Percentiles rank a stretch among this genome's conserved stretches.
These are phyloP conservation scores for Mionectes macconnelli DNA, from an alignment of 2,113 vertebrate genomes.

Conservation along the genomic window DNA sequence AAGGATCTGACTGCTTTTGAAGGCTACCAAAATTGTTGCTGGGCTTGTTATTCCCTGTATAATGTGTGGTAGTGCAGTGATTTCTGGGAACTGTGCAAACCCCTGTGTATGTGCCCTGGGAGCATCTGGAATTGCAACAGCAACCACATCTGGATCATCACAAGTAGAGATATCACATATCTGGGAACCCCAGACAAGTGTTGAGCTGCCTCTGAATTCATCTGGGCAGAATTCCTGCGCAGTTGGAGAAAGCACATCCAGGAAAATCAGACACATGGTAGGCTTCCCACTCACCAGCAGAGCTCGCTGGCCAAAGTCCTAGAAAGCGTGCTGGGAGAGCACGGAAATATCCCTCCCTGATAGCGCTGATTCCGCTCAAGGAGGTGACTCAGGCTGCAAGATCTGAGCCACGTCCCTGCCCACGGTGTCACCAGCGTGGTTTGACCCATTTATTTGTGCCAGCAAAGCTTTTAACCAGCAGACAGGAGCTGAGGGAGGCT, in stretches of 20 bases:
- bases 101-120: not conserved
- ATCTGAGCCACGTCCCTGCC: conserved; percentile 26
- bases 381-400: conserved; percentile 7
- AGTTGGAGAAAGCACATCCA: conserved; percentile 52
- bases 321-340: conserved; percentile 51
- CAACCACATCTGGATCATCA: not conserved
- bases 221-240: not conserved
- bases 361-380: not conserved
- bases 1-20: not conserved
- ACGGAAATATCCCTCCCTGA: not conserved
- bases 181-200: conserved; percentile 30
- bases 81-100: not conserved
- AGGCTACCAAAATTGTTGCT: not conserved
- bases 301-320: conserved; percentile 54
- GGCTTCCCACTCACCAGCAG: conserved; percentile 49
- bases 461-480: not conserved
- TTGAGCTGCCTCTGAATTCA: conserved; percentile 15
- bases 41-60: not conserved
- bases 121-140: not conserved
- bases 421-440: not conserved
- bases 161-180: not conserved
- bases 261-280: conserved; percentile 50
- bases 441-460: not conserved
- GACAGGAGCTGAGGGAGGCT: not conserved
- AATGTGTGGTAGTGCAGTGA: not conserved